A percentile compares a stretch with the other conserved stretches of the same genome.
These are phyloP conservation scores for Notoglanidium macrostoma DNA, from an alignment of 2,797 vertebrate species.

Conservation along the genomic window DNA sequence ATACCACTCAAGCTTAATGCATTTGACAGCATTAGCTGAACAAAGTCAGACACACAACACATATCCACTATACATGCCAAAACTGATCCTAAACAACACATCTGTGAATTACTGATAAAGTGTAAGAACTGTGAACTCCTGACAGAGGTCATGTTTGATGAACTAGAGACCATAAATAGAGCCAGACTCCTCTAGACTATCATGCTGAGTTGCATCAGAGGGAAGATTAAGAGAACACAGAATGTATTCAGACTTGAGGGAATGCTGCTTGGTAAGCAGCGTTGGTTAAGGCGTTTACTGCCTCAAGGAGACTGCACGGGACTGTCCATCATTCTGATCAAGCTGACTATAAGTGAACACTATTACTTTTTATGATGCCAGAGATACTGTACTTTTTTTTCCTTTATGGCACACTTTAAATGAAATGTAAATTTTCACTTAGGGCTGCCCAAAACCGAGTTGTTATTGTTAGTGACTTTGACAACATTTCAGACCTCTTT, in stretches of 20 bases:
- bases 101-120: slow-evolving; percentile 3
- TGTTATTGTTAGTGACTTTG: neutral
- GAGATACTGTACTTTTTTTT: neutral
- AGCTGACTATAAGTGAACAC: slow-evolving; percentile 4
- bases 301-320: slow-evolving; percentile 1
- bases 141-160: slow-evolving; percentile 9
- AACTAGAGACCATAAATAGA: neutral
- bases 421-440: neutral
- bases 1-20: neutral
- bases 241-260: slow-evolving; percentile 25
- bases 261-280: slow-evolving; percentile 36
- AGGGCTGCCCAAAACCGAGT: neutral
- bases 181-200: slow-evolving; percentile 10
- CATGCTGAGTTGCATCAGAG: slow-evolving; percentile 17
- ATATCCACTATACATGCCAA: neutral
- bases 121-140: neutral
- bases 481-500: neutral
- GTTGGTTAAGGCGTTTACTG: slow-evolving; percentile 32
- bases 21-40: neutral
- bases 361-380: neutral
- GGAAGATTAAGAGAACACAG: slow-evolving; percentile 15
- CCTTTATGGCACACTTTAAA: neutral
- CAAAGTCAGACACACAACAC: neutral
- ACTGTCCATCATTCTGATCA: slow-evolving; percentile 22
- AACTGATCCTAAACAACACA: neutral